These are phyloP conservation scores for Caenorhabditis panamensis DNA, from an alignment of 2,888 invertebrate genomes.

Conservation along the genomic window DNA sequence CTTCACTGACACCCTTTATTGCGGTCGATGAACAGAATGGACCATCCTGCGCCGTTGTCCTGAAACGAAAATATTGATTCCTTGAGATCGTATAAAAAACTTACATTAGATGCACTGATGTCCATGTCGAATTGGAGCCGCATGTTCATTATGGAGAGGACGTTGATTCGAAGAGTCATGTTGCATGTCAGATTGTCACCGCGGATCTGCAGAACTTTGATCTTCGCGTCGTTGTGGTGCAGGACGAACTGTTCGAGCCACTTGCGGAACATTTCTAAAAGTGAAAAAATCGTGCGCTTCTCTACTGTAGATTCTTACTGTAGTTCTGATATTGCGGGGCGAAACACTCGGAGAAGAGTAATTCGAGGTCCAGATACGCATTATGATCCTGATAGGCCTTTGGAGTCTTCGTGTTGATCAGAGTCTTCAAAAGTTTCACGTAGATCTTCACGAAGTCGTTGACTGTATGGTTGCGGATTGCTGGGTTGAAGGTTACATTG, in stretches of 20 bases:
- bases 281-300: not conserved
- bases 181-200: conserved; percentile 9
- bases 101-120: conserved; percentile 16
- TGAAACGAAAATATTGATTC: too few relatives aligned
- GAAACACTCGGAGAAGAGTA: conserved; percentile 37
- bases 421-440: conserved; percentile 7
- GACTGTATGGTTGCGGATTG: conserved; percentile 5
- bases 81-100: not conserved
- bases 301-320: not conserved
- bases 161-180: conserved; percentile 13
- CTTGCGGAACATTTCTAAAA: conserved; percentile 21
- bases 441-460: conserved; percentile 30
- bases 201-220: conserved; percentile 1
- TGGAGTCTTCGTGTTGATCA: conserved; percentile 17
- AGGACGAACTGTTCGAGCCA: conserved; percentile 46
- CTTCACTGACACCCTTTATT: conserved; percentile 24
- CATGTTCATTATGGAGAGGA: not conserved
- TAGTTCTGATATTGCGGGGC: conserved; percentile 19
- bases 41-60: conserved; percentile 26
- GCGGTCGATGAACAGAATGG: conserved; percentile 20
- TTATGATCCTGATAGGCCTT: conserved; percentile 15
- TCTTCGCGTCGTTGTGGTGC: conserved; percentile 17
- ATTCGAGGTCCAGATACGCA: conserved; percentile 16
- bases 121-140: conserved; percentile 26
- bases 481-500: not conserved